Percentiles rank a stretch among this genome's conserved stretches.
These are phyloP conservation scores for Dendrocopos noguchii DNA, from an alignment of 2,113 vertebrate species.

Conservation along the genomic window DNA sequence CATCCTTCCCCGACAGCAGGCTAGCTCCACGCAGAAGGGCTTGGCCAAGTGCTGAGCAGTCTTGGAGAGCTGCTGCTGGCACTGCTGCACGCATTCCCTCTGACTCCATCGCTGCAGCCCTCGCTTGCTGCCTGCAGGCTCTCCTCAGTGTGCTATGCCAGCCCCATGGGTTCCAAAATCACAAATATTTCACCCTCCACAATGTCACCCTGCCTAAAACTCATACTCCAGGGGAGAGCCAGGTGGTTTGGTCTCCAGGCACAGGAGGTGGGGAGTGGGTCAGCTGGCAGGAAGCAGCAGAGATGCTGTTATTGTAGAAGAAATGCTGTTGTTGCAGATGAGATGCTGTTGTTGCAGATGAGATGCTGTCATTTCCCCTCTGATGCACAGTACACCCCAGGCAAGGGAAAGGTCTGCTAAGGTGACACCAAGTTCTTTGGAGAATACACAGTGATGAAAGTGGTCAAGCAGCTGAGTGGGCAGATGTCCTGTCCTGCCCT, in stretches of 20 bases:
- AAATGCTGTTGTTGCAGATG: not conserved
- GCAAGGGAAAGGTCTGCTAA: not conserved
- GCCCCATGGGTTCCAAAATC: not conserved
- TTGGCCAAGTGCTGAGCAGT: not conserved
- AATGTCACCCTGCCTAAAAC: not conserved
- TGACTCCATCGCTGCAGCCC: not conserved
- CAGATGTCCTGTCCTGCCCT: not conserved
- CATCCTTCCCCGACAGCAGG: not conserved
- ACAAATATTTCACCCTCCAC: not conserved
- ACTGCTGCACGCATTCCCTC: rapidly evolving
- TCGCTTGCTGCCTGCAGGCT: not conserved
- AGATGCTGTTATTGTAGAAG: not conserved
- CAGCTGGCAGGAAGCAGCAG: not conserved
- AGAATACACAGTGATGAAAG: not conserved
- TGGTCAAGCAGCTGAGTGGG: not conserved
- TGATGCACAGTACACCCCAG: not conserved
- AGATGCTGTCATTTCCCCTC: not conserved
- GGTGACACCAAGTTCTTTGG: not conserved
- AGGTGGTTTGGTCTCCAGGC: not conserved
- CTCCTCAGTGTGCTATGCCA: not conserved
- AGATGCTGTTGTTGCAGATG: too few species aligned
- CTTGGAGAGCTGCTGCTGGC: not conserved
- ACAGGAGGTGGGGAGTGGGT: not conserved
- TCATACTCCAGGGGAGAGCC: rapidly evolving
- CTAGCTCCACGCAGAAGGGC: rapidly evolving